A percentile compares a stretch with the other conserved stretches of the same genome.
Evolutionary conservation across 1,140 invertebrate species (phyloP).

Genomic region (Parasteatoda tepidariorum): DNA sequence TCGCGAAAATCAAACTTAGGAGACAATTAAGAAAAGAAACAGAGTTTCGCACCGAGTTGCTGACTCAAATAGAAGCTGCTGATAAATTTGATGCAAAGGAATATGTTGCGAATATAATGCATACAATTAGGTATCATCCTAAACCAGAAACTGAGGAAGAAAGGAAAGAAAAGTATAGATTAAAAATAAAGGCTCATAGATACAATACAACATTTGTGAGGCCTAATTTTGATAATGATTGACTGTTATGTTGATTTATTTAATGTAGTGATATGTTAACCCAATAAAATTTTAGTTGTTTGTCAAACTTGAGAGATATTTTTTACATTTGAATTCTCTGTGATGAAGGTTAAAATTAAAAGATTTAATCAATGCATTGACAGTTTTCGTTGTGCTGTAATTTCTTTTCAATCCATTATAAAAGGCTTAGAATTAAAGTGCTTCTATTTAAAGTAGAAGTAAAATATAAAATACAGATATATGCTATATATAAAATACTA

Average conservation of each 20-base stretch:
- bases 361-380: background rate
- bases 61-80: slow-evolving; percentile 77
- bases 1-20: slow-evolving; percentile 76
- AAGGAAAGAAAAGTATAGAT: slow-evolving; percentile 6
- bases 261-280: background rate
- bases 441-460: no score
- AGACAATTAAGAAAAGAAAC: slow-evolving; percentile 81
- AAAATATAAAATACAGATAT: no score
- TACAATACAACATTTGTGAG: slow-evolving; percentile 31
- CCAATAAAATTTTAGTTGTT: background rate
- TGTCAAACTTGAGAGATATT: background rate
- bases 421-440: no score
- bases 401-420: no score
- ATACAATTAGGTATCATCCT: slow-evolving; percentile 74
- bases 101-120: slow-evolving; percentile 76
- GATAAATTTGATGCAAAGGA: slow-evolving; percentile 80
- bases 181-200: slow-evolving; percentile 19
- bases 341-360: background rate
- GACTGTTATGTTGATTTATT: background rate
- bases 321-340: background rate
- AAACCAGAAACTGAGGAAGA: slow-evolving; percentile 62
- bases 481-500: no score
- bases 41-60: slow-evolving; percentile 76
- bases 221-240: slow-evolving; percentile 48
- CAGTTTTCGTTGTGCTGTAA: background rate